phyloP scores from a whole-genome alignment of 2,113 vertebrate species.

The Cariama cristata region DNA sequence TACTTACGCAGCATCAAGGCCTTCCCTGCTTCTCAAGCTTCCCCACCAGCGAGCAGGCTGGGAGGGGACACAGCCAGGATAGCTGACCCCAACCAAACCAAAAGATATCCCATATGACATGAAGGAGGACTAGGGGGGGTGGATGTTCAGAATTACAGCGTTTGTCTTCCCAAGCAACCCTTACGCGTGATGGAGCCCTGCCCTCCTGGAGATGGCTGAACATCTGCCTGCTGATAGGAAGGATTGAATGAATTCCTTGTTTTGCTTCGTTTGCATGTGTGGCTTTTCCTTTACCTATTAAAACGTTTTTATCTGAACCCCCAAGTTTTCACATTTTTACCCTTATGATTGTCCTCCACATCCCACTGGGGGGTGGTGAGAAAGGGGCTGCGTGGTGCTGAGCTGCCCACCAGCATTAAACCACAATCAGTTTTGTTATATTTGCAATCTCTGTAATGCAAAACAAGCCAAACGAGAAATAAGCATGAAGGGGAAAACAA shows the following conservation, averaged over 20 bases:
- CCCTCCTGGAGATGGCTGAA: background rate
- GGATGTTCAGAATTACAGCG: background rate
- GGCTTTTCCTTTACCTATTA: background rate
- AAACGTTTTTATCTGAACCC: background rate
- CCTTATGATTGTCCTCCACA: background rate
- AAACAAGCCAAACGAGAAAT: background rate
- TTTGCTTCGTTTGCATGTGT: too few relatives aligned
- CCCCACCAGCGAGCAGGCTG: rapidly evolving
- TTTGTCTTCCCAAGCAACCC: background rate
- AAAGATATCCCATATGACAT: background rate
- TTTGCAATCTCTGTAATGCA: background rate
- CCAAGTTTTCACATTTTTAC: background rate
- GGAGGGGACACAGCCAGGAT: background rate
- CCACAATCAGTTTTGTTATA: background rate
- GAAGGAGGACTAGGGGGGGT: background rate
- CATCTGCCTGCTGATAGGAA: too few relatives aligned
- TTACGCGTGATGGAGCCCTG: rapidly evolving
- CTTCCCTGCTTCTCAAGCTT: background rate
- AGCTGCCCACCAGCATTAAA: background rate
- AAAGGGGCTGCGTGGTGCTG: background rate
- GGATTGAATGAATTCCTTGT: too few relatives aligned
- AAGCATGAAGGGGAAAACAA: background rate
- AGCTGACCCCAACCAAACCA: background rate
- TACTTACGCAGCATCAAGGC: background rate
- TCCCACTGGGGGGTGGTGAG: background rate